Conservation (phyloP, 2,888 invertebrate species). For the Catocala nupta region DNA sequence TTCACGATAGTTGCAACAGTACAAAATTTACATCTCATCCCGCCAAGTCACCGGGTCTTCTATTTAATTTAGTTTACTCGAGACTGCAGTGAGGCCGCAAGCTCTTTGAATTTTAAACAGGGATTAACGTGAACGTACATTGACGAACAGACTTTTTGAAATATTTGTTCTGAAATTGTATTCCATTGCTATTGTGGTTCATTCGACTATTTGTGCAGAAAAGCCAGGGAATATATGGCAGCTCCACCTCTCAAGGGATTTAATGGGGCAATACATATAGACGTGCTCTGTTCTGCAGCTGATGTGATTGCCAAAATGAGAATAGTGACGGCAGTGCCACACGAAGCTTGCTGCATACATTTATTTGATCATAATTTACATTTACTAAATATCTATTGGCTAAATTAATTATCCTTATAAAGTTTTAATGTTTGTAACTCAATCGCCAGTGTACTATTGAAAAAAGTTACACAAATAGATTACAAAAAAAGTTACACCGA, state of each 20-base stretch:
- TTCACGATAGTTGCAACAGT: conserved; percentile 54
- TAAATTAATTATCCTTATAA: too few species aligned
- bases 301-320: conserved; percentile 15
- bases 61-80: conserved; percentile 67
- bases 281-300: conserved; percentile 3
- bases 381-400: too few species aligned
- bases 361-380: not conserved
- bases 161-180: conserved; percentile 35
- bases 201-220: conserved; percentile 6
- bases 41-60: conserved; percentile 56
- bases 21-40: conserved; percentile 65
- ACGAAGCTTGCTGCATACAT: not conserved
- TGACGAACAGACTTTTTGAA: conserved; percentile 51
- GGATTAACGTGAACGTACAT: conserved; percentile 60
- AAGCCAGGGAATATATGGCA: conserved; percentile 19
- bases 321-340: not conserved
- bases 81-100: conserved; percentile 56
- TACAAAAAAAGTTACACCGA: too few species aligned
- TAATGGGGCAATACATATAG: conserved; percentile 28
- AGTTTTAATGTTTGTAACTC: too few species aligned
- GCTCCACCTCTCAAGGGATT: conserved; percentile 23
- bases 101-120: conserved; percentile 70
- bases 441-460: too few species aligned
- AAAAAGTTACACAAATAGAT: too few species aligned
- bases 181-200: conserved; percentile 15